Percentiles rank a stretch among this genome's conserved stretches.
phyloP scores from a whole-genome alignment of 64 coral and sea anemone species.

The Porites lutea region DNA sequence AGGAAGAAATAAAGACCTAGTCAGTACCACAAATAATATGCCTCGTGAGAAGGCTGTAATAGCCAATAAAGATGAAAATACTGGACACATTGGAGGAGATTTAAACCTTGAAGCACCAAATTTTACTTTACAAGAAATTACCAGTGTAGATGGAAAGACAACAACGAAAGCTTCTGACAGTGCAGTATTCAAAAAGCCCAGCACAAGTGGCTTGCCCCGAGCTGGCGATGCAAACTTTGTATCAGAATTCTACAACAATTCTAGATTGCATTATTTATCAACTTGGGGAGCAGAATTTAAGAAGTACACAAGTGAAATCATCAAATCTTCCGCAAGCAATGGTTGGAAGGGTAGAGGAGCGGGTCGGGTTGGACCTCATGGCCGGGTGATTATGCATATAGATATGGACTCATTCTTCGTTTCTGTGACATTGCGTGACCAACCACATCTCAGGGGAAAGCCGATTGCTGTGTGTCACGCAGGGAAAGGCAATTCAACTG shows the following conservation, averaged over 20 bases:
- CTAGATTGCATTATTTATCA: conserved; percentile 91
- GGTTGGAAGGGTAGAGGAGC: background rate
- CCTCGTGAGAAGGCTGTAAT: background rate
- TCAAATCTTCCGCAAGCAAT: conserved; percentile 56
- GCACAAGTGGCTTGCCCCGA: conserved; percentile 18
- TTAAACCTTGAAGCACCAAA: background rate
- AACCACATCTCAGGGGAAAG: conserved; percentile 83
- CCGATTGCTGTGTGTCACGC: conserved; percentile 98
- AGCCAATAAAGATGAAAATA: background rate
- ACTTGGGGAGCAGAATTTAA: conserved; percentile 95
- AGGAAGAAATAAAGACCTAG: too few relatives aligned
- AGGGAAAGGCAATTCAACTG: conserved; percentile 53
- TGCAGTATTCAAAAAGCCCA: conserved; percentile 9
- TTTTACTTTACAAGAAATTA: background rate
- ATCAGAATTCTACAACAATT: conserved; percentile 88
- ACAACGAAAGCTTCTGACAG: background rate
- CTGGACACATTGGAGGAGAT: background rate
- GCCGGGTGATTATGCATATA: conserved; percentile 94
- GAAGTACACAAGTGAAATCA: conserved; percentile 88
- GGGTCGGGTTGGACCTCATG: conserved; percentile 22
- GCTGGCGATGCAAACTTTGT: conserved; percentile 97
- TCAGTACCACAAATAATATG: background rate
- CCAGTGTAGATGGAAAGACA: background rate
- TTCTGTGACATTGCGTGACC: conserved; percentile 78
- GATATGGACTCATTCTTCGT: conserved; percentile 99